Percentiles rank a stretch among this genome's conserved stretches.
Evolutionary conservation across 1,140 invertebrate genomes (phyloP).

Genomic region (Magallana ariakensis): DNA sequence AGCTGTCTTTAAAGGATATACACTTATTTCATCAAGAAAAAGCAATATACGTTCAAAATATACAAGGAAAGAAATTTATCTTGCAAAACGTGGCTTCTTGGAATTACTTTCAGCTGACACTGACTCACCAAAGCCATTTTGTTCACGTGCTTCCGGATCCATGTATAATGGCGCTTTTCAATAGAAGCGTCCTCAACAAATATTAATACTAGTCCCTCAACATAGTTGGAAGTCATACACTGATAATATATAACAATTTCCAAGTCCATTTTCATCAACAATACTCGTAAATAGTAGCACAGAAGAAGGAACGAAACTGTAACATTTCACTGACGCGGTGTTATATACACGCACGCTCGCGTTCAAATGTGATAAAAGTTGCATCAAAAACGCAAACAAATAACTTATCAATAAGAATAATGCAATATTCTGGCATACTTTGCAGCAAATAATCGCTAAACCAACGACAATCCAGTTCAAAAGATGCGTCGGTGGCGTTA

Average conservation of each 20-base stretch:
- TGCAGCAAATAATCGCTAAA: background rate
- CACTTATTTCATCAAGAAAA: no score
- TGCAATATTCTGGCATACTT: background rate
- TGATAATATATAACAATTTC: background rate
- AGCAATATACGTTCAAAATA: no score
- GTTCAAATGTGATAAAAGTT: background rate
- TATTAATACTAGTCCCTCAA: background rate
- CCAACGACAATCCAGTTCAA: background rate
- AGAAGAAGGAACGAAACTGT: background rate
- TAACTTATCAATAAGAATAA: background rate
- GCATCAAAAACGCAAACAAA: background rate
- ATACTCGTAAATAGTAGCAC: background rate
- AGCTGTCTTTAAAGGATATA: no score
- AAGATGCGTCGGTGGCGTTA: background rate
- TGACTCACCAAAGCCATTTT: conserved; percentile 41
- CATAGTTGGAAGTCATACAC: background rate
- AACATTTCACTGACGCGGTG: background rate
- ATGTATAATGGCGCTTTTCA: conserved; percentile 38
- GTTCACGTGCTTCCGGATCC: conserved; percentile 39
- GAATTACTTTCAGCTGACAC: conserved; percentile 33
- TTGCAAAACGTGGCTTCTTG: background rate
- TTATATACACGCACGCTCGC: background rate
- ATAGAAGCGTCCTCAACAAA: conserved; percentile 8
- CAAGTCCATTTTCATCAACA: background rate
- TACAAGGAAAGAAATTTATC: no score